phyloP scores from a whole-genome alignment of 2,888 invertebrate genomes.

The Drosophila conformis region DNA sequence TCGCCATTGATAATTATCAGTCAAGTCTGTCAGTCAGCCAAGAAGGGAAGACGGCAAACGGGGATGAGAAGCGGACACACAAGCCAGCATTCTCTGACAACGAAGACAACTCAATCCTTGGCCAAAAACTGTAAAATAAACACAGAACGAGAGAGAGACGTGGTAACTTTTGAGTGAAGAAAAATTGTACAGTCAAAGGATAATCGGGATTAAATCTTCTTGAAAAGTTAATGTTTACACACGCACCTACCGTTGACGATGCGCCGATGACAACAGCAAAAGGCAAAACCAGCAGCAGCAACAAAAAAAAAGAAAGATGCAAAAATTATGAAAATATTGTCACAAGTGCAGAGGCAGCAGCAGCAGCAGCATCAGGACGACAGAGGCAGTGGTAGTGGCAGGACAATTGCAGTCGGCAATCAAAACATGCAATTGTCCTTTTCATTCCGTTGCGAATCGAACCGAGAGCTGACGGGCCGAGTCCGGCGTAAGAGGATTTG shows the following conservation, averaged over 20 bases:
- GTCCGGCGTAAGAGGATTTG: conserved; percentile 74
- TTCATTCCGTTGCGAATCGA: conserved; percentile 72
- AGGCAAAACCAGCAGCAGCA: conserved; percentile 29
- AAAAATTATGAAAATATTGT: conserved; percentile 84
- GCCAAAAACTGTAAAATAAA: conserved; percentile 65
- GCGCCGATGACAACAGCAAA: conserved; percentile 53
- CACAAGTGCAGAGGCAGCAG: conserved; percentile 78
- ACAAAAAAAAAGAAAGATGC: conserved; percentile 65
- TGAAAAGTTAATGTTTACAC: conserved; percentile 85
- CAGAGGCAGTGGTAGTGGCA: conserved; percentile 45
- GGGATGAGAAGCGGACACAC: conserved; percentile 10
- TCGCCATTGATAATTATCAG: conserved; percentile 75
- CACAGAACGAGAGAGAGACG: conserved; percentile 24
- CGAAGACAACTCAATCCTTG: conserved; percentile 52
- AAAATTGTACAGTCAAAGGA: conserved; percentile 83
- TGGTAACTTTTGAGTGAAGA: conserved; percentile 65
- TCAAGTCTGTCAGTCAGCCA: conserved; percentile 25
- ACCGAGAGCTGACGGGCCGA: conserved; percentile 56
- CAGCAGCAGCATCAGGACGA: conserved; percentile 20
- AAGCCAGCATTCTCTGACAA: conserved; percentile 23
- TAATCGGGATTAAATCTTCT: conserved; percentile 85
- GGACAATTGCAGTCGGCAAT: conserved; percentile 81
- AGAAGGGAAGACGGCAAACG: conserved; percentile 15
- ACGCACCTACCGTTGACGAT: conserved; percentile 83
- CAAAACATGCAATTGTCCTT: conserved; percentile 80